Evolutionary conservation across 2,113 vertebrate species (phyloP).

Genomic region (Sclerurus mexicanus): DNA sequence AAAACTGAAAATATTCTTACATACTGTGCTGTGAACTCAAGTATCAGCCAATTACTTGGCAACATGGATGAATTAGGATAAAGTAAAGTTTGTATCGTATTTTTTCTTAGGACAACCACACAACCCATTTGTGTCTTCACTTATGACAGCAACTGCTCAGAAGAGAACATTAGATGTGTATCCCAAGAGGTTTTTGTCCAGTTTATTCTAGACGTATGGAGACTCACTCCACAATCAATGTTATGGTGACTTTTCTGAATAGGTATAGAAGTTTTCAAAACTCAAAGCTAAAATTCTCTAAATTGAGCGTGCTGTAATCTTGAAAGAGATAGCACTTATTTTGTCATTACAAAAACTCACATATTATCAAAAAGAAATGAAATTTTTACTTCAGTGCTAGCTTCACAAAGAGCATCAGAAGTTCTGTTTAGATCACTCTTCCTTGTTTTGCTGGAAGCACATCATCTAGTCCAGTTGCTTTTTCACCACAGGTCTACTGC

Average conservation of each 20-base stretch:
- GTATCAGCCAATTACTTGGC: neutral
- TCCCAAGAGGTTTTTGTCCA: neutral
- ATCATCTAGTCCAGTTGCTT: neutral
- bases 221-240: neutral
- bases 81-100: rapidly evolving
- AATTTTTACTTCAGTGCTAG: neutral
- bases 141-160: neutral
- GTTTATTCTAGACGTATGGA: neutral
- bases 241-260: neutral
- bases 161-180: neutral
- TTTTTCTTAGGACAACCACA: neutral
- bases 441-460: neutral
- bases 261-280: neutral
- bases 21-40: neutral
- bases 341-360: neutral
- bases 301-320: neutral
- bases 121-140: neutral
- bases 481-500: neutral
- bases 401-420: neutral
- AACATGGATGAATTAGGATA: neutral
- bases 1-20: neutral
- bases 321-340: neutral
- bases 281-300: neutral
- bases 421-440: neutral
- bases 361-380: neutral